A percentile compares a stretch with the other conserved stretches of the same genome.
Conservation (phyloP, 1,140 invertebrate genomes). For the Cotesia glomerata region DNA sequence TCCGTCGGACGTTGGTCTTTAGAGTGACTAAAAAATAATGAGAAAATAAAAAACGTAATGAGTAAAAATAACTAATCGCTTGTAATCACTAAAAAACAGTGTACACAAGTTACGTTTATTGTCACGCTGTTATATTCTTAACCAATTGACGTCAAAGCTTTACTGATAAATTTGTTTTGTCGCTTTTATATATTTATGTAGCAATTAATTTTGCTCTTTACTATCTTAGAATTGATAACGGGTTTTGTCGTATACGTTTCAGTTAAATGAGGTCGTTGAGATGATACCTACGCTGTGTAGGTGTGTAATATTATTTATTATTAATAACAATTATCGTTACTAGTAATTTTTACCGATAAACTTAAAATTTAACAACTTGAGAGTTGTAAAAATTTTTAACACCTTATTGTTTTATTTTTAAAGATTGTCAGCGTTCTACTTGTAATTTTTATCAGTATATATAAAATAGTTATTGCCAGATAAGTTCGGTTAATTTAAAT, state of each 20-base stretch:
- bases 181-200: slow-evolving; percentile 19
- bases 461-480: too few species aligned
- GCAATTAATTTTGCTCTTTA: slow-evolving; percentile 20
- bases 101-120: neutral
- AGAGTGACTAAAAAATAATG: too few species aligned
- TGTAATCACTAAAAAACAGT: neutral
- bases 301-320: too few species aligned
- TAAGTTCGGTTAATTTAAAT: too few species aligned
- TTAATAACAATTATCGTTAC: too few species aligned
- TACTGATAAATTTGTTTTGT: slow-evolving; percentile 23
- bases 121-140: neutral
- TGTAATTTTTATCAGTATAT: too few species aligned
- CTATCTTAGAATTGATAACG: neutral
- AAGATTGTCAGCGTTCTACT: too few species aligned
- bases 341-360: too few species aligned
- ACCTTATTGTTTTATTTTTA: too few species aligned
- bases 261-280: neutral
- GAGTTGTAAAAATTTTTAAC: too few species aligned
- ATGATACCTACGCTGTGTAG: neutral
- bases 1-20: too few species aligned
- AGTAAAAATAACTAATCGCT: neutral
- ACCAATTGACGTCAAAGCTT: slow-evolving; percentile 23
- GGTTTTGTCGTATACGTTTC: neutral
- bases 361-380: too few species aligned
- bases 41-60: neutral